phyloP scores from a whole-genome alignment of 2,888 invertebrate genomes.

The Dryococelus australis region DNA sequence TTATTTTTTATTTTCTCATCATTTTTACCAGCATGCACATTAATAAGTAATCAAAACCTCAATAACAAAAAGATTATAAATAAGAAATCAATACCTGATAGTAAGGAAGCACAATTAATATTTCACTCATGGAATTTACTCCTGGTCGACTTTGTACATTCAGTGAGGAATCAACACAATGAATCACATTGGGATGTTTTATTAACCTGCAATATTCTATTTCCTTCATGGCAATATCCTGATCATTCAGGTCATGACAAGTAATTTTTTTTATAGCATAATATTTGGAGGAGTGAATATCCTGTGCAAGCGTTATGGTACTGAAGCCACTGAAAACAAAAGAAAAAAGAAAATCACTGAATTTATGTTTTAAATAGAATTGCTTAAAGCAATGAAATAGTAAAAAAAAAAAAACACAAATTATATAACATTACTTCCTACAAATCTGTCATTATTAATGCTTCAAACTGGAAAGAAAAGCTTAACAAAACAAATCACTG shows the following conservation, averaged over 20 bases:
- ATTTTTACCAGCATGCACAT: too few relatives aligned
- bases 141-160: constrained; percentile 70
- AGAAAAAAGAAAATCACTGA: constrained; percentile 33
- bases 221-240: constrained; percentile 74
- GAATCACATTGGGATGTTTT: constrained; percentile 76
- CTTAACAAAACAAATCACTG: too few relatives aligned
- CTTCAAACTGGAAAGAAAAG: too few relatives aligned
- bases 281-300: constrained; percentile 67
- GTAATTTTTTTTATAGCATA: constrained; percentile 82
- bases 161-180: constrained; percentile 72
- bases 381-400: constrained; percentile 29
- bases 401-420: constrained; percentile 29
- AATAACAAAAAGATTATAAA: neutral
- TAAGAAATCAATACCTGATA: constrained; percentile 63
- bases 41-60: too few relatives aligned
- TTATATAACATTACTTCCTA: too few relatives aligned
- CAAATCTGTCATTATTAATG: too few relatives aligned
- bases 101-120: constrained; percentile 77
- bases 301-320: constrained; percentile 78
- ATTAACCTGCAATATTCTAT: constrained; percentile 75
- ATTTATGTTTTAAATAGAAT: neutral
- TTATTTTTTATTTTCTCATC: too few relatives aligned
- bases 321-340: constrained; percentile 76
- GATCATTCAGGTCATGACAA: constrained; percentile 82
- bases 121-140: constrained; percentile 73